phyloP scores from a whole-genome alignment of 2,113 vertebrate species.

The Engystomops pustulosus region DNA sequence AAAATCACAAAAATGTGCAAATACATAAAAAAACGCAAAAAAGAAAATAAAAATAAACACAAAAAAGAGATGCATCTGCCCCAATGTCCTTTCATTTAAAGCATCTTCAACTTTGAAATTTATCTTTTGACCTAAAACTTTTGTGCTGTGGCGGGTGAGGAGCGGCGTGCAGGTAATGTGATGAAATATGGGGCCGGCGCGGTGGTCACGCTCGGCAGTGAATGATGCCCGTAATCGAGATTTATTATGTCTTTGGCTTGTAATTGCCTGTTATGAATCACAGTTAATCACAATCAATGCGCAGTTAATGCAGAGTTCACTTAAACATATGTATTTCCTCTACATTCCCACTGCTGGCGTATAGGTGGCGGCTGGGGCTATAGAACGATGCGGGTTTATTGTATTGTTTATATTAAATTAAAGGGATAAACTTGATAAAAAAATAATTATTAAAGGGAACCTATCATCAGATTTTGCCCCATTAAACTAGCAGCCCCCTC shows the following conservation, averaged over 20 bases:
- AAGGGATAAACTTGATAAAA: too few relatives aligned
- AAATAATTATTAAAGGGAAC: too few relatives aligned
- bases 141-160: neutral
- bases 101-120: neutral
- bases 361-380: neutral
- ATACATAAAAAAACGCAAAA: too few relatives aligned
- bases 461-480: too few relatives aligned
- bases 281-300: constrained; percentile 53
- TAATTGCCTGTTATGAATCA: constrained; percentile 55
- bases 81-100: constrained; percentile 12
- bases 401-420: too few relatives aligned
- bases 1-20: too few relatives aligned
- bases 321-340: constrained; percentile 54
- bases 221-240: constrained; percentile 46
- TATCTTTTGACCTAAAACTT: constrained; percentile 19
- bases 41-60: too few relatives aligned
- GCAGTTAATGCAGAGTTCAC: constrained; percentile 55
- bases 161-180: constrained; percentile 8
- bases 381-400: too few relatives aligned
- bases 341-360: constrained; percentile 34
- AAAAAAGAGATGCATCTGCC: too few relatives aligned
- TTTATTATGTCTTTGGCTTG: constrained; percentile 59
- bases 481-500: too few relatives aligned
- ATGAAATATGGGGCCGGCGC: constrained; percentile 53
- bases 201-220: constrained; percentile 53